phyloP scores from a whole-genome alignment of 92 coral and sea anemone genomes.

The Paramuricea clavata region DNA sequence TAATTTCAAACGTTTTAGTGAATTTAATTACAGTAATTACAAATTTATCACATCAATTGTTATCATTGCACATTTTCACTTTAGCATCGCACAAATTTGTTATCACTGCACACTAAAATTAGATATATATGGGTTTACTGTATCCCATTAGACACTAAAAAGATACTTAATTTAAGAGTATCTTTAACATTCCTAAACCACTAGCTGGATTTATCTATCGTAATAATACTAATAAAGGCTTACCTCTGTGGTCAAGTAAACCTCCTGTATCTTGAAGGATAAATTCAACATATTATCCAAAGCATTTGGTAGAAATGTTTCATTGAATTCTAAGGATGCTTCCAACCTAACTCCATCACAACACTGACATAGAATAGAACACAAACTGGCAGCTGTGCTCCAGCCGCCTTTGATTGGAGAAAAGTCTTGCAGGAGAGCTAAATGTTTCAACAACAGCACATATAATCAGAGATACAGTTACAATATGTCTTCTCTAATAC shows the following conservation, averaged over 20 bases:
- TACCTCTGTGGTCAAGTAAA: conserved; percentile 63
- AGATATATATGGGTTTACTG: too few relatives aligned
- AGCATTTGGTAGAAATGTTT: conserved; percentile 84
- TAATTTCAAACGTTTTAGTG: too few relatives aligned
- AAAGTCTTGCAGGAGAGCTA: conserved; percentile 95
- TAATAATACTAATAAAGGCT: neutral
- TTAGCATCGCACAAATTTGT: too few relatives aligned
- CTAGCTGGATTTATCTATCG: too few relatives aligned
- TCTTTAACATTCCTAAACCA: too few relatives aligned
- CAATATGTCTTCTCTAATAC: too few relatives aligned
- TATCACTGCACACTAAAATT: too few relatives aligned
- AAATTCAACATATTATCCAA: conserved; percentile 83
- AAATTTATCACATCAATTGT: too few relatives aligned
- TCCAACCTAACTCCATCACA: conserved; percentile 85
- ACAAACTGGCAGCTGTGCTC: conserved; percentile 87
- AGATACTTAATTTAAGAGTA: too few relatives aligned
- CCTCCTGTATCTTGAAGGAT: conserved; percentile 87
- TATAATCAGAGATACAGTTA: neutral
- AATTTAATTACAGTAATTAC: too few relatives aligned
- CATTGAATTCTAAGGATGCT: conserved; percentile 71
- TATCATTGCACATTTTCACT: too few relatives aligned
- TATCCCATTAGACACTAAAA: too few relatives aligned
- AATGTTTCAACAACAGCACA: neutral
- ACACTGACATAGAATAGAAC: conserved; percentile 89
- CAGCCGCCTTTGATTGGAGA: conserved; percentile 79